Evolutionary conservation across 2,888 invertebrate genomes (phyloP).

Genomic region (Girardia tigrina): DNA sequence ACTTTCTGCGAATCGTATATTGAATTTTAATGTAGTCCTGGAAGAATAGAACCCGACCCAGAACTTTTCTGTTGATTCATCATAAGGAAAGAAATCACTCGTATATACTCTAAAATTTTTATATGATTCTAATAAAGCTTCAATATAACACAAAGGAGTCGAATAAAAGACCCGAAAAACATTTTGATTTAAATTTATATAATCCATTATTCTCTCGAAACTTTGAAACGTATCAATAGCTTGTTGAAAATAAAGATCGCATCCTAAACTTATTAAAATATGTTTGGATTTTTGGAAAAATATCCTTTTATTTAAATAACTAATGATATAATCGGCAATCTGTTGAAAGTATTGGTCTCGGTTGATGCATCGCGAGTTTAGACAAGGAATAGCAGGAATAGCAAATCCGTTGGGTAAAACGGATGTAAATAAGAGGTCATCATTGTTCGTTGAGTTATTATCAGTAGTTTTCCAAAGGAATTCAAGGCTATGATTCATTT

Average conservation of each 20-base stretch:
- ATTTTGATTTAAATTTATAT: not conserved
- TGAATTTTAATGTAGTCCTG: not conserved
- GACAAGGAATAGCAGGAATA: not conserved
- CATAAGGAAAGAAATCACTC: not conserved
- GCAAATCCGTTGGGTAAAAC: not conserved
- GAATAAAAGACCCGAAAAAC: not conserved
- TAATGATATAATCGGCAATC: not conserved
- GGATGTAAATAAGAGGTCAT: not conserved
- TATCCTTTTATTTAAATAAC: not conserved
- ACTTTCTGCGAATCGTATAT: not conserved
- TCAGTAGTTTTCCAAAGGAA: not conserved
- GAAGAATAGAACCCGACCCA: not conserved
- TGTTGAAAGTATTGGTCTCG: not conserved
- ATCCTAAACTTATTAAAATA: not conserved
- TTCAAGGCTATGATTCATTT: not conserved
- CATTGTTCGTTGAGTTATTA: not conserved
- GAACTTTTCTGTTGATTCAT: not conserved
- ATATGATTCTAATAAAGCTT: not conserved
- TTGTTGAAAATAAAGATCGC: not conserved
- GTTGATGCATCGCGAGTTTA: not conserved
- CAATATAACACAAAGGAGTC: not conserved
- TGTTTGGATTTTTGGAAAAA: not conserved
- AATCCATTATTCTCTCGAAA: not conserved
- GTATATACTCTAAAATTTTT: not conserved
- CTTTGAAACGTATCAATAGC: not conserved